phyloP scores from a whole-genome alignment of 2,888 invertebrate species.

The Synanthedon formicaeformis region DNA sequence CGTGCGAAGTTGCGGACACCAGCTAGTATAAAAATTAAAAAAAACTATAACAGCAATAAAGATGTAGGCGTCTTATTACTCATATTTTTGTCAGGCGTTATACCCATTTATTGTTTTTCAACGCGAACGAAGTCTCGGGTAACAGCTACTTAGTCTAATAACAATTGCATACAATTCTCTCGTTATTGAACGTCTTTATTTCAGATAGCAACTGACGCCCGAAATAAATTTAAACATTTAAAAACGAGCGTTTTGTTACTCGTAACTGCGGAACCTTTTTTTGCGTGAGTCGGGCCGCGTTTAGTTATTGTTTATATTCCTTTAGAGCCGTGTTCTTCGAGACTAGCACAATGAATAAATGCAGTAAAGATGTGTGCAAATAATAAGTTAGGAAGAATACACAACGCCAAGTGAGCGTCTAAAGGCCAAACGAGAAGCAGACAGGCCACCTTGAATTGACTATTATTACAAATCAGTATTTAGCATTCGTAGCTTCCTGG shows the following conservation, averaged over 20 bases:
- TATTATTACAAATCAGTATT: slow-evolving; percentile 60
- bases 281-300: slow-evolving; percentile 1
- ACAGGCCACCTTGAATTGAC: slow-evolving; percentile 58
- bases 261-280: slow-evolving; percentile 12
- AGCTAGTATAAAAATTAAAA: no score
- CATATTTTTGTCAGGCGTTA: no score
- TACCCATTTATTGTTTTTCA: no score
- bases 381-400: slow-evolving; percentile 38
- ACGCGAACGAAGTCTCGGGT: no score
- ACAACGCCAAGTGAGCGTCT: slow-evolving; percentile 40
- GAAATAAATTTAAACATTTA: no score
- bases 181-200: slow-evolving; percentile 37
- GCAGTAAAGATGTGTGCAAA: background rate
- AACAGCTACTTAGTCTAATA: background rate
- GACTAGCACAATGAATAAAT: background rate
- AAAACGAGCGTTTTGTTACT: no score
- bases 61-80: no score
- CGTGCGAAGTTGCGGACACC: no score
- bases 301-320: background rate
- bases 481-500: slow-evolving; percentile 64
- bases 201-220: no score
- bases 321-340: background rate
- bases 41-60: no score
- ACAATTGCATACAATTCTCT: slow-evolving; percentile 14
- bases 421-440: slow-evolving; percentile 54